phyloP scores from a whole-genome alignment of 2,888 invertebrate species.

The Mythimna impura region DNA sequence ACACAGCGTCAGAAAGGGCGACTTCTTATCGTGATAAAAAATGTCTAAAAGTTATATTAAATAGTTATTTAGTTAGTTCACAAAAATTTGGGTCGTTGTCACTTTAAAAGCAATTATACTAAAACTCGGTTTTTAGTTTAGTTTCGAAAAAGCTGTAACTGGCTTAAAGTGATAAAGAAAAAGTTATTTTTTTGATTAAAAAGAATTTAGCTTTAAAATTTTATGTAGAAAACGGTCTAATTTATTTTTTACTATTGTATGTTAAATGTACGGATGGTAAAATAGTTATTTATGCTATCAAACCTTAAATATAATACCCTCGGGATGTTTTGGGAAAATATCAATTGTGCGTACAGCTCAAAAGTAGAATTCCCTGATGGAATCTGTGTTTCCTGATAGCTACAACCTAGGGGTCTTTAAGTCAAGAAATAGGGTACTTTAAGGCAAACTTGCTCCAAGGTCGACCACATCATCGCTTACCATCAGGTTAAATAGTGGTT shows the following conservation, averaged over 20 bases:
- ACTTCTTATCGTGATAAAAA: neutral
- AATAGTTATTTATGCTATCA: neutral
- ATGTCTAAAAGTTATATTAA: conserved; percentile 21
- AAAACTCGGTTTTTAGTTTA: neutral
- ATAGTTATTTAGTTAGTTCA: conserved; percentile 19
- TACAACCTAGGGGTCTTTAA: neutral
- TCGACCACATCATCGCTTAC: neutral
- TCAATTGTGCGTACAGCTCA: no score
- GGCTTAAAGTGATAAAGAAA: conserved; percentile 6
- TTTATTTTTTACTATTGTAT: conserved; percentile 39
- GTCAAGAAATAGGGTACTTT: neutral
- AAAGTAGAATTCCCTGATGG: no score
- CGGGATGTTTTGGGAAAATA: no score
- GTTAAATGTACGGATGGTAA: conserved; percentile 12
- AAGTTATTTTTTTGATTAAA: conserved; percentile 37
- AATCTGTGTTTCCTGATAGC: no score
- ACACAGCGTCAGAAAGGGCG: neutral
- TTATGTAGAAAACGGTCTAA: conserved; percentile 15
- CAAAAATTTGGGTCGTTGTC: conserved; percentile 10
- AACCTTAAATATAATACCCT: neutral
- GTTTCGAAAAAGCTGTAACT: neutral
- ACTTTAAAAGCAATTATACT: neutral
- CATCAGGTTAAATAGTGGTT: neutral
- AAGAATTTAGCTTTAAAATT: conserved; percentile 43
- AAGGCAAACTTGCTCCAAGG: neutral